Evolutionary conservation across 2,797 vertebrate species (phyloP), one percentile per base, ranked within the genome.

Genomic region (Semotilus atromaculatus): DNA sequence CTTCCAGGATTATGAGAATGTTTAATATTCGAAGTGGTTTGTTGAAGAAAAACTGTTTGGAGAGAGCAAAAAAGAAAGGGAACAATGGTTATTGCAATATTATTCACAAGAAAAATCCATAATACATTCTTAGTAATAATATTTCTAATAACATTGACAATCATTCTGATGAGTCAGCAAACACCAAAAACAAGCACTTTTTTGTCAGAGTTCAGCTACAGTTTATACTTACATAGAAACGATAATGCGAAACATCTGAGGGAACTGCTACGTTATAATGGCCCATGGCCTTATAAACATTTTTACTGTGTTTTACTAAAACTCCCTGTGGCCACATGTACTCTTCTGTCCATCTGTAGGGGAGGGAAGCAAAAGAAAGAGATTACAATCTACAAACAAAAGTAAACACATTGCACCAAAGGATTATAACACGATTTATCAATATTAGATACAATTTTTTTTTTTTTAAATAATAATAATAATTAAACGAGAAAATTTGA

Each of bases 271-370:
- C 98, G 1, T 99, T 99, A 93, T 98, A 99, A 89, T 99, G 97
- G 1, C 98, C 98, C 95, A 98, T 97, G 3, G 98, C 98, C 92
- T 99, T 99, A 95, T 98, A 99, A 40, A 99, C 98, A 0, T 99
- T 99, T 94, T 99, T 99, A 94, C 97, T 99, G 93, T 99, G 98
- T 88, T 99, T 99, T 82, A 99, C 98, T 89, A 99, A 88, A 81
- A 99, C 98, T 1, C 98, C 98, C 91, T 99, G 98, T 0, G 98
- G 98, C 98, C 98, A 99, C 96, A 97, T 99, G 92, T 97, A 99
- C 87, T 99, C 98, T 88, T 99, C 98, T 0, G 98, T 98, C 98
- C 98, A 99, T 93, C 98, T 99, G 91, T 34, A 86, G 14, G 14
- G 45, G 14, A 1, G 64, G 76, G 71, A 72, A 55, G 11, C 75